Base-by-base conservation (phyloP, 2,113 vertebrate species). In the Caranx ignobilis region DNA sequence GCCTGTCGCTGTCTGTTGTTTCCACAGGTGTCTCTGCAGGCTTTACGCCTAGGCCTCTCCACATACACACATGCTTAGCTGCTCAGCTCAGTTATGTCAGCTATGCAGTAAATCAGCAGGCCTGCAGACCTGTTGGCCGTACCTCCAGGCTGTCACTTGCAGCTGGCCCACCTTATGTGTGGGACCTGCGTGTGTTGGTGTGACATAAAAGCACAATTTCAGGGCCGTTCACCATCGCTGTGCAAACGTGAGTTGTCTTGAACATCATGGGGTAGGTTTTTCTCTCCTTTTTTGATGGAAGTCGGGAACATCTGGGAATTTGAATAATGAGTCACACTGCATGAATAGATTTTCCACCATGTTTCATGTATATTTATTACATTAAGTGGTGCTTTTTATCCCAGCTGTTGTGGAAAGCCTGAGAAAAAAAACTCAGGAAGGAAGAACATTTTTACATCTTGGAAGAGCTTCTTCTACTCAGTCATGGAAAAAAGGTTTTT, bases 91-190 rank as follows among this genome's bases (percentile, higher is more conserved):
- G 85, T 83, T 82, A 87, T 89, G 88, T 57, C 19, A 83, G 76
- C 89, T 77, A 91, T 90, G 87, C 84, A 75, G 69, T 81, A 87
- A 88, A 82, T 68, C 76, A 76, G 79, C 83, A 80, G 75, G 75
- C 76, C 64, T 75, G 79, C 77, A 67, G 87, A 81, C 77, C 88
- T 82, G 85, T 72, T 85, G 73, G 73, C 79, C 47, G 19, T 63
- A 76, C 85, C 61, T 82, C 67, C 71, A 82, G 71, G 50, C 78
- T 78, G 84, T 75, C 68, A 52, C 77, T 0, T 19, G 71, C 83
- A 84, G 82, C 87, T 89, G 87, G 64, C 63, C 80, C 34, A 62
- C 66, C 55, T 76, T 84, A 68, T 10, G 39, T 9, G 39, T 41
- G 8, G 68, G 75, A 55, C 67, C 67, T 56, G 15, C 73, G 41